phyloP scores from a whole-genome alignment of 1,140 invertebrate species.

The Daktulosphaira vitifoliae region DNA sequence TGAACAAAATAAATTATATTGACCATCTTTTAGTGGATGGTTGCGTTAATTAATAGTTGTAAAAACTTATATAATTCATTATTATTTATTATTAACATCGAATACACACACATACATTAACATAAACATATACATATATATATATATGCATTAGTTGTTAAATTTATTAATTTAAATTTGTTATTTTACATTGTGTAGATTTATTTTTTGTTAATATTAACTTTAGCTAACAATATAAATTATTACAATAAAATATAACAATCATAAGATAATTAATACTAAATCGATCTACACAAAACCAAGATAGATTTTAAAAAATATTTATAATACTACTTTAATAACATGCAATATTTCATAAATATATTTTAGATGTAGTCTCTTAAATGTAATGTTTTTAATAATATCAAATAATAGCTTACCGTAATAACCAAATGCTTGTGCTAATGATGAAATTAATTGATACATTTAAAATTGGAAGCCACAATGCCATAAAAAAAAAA shows the following conservation, averaged over 20 bases:
- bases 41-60: constrained; percentile 26
- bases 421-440: constrained; percentile 96
- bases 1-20: too few species aligned
- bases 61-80: constrained; percentile 13
- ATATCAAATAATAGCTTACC: constrained; percentile 71
- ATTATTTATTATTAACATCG: constrained; percentile 3
- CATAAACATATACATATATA: too few species aligned
- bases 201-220: neutral
- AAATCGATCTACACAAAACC: too few species aligned
- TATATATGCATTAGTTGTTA: too few species aligned
- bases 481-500: constrained; percentile 28
- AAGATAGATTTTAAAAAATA: too few species aligned
- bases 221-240: constrained; percentile 3
- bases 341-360: too few species aligned
- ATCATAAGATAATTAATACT: too few species aligned
- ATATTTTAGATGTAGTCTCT: too few species aligned
- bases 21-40: constrained; percentile 29
- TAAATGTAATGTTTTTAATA: neutral
- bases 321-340: too few species aligned
- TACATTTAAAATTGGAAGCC: constrained; percentile 1
- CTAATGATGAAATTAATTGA: constrained; percentile 47
- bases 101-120: too few species aligned
- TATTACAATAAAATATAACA: constrained; percentile 8
- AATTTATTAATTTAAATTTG: too few species aligned
- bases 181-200: too few species aligned